A percentile compares a stretch with the other conserved stretches of the same genome.
Conservation (phyloP, 23 tunicate species). For the Oikopleura vanhoeffeni region DNA sequence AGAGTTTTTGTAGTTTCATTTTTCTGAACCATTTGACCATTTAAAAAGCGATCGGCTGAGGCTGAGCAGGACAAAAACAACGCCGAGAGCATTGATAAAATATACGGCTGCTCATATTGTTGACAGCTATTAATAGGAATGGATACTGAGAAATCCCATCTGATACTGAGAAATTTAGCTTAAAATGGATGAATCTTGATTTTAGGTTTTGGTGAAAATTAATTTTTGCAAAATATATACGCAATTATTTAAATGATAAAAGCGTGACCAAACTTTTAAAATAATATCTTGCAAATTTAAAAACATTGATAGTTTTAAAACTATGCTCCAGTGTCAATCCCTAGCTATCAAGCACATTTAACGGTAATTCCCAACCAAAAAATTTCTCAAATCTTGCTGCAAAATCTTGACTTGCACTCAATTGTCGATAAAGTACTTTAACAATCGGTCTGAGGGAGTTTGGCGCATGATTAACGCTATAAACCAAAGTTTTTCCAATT, state of each 20-base stretch:
- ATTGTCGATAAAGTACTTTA: not conserved
- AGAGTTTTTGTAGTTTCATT: not conserved
- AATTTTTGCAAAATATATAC: no score
- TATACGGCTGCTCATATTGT: not conserved
- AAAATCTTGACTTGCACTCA: not conserved
- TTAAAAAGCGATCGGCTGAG: not conserved
- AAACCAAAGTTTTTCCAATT: not conserved
- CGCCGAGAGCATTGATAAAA: not conserved
- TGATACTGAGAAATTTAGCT: no score
- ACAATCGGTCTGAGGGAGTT: not conserved
- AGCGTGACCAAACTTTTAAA: no score
- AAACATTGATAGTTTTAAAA: no score
- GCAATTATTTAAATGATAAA: no score
- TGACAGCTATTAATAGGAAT: no score
- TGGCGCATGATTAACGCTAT: not conserved
- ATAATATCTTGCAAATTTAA: no score
- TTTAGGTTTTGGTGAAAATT: no score
- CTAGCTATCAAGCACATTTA: not conserved
- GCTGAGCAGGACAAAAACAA: not conserved
- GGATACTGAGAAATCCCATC: no score
- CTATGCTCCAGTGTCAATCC: no score
- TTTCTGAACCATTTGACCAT: not conserved
- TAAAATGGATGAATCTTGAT: no score
- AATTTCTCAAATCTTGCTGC: not conserved
- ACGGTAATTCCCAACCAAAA: not conserved